Evolutionary conservation across 1,140 invertebrate genomes (phyloP), one percentile per base, ranked within the genome.

Genomic region (Heliothis subflexa): DNA sequence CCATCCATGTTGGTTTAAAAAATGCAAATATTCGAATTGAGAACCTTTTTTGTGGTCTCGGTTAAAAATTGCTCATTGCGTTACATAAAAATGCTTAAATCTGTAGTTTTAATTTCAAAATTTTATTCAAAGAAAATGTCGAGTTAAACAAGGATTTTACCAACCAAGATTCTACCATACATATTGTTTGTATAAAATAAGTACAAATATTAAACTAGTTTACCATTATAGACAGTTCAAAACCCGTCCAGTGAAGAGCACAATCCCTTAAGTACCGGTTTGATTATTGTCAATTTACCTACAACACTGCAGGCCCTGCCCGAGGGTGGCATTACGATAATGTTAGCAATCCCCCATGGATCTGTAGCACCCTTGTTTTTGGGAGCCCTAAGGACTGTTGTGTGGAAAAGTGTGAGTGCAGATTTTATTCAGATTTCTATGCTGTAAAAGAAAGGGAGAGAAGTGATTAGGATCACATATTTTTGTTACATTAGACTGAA

Each of bases 321-420:
- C 45, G 18, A 33, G 21, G 72, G 57, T 57, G 13, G 72, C 73
- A 49, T 81, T 86, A 83, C 85, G 78, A 86, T 85, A 86, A 86
- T 82, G 84, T 82, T 81, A 81, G 61, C 57, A 70, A 64, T 80
- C 81, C 83, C 82, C 66, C 62, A 12, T 28, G 77, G 80, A 79
- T 66, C 54, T 33, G 40, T 66, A 74, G 71, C 83, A 81, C 84
- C 86, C 84, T 85, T 86, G 84, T 85, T 81, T 80, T 71, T 71
- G 71, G 77, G 14, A 28, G 47, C 57, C 62, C 50, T 25, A 49
- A 25, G 81, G 83, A 86, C 76, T 81, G 40, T 85, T 49, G 55
- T 7, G 76, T 21, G 3, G 11, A 82, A 75, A 85, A 86, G 59
- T 83, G 49, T n/a, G n/a, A n/a, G 0, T 12, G 10, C 59, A 28